These are phyloP conservation scores for Ectropis crepuscularia DNA, from an alignment of 2,888 invertebrate species.

Conservation along the genomic window DNA sequence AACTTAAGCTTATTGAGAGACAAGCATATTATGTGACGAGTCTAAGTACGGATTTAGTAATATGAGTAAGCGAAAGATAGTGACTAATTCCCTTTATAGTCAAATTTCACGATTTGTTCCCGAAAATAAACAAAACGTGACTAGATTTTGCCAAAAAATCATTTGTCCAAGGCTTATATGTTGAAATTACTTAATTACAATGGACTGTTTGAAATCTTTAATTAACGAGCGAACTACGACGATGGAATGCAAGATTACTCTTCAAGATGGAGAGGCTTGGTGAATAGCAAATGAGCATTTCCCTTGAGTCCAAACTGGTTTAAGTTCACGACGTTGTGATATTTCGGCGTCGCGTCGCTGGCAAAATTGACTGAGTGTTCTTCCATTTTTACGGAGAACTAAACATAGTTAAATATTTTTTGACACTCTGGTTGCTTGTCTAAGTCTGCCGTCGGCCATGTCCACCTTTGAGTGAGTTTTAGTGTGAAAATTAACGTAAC, in stretches of 20 bases:
- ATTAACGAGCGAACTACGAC: conserved; percentile 50
- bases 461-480: too few species aligned
- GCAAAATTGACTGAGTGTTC: conserved; percentile 8
- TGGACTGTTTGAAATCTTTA: conserved; percentile 49
- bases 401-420: too few species aligned
- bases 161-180: conserved; percentile 37
- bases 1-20: too few species aligned
- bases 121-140: background rate
- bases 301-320: conserved; percentile 20
- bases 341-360: conserved; percentile 28
- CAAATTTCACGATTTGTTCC: background rate
- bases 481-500: too few species aligned
- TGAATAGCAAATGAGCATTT: conserved; percentile 26
- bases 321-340: conserved; percentile 30
- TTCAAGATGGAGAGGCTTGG: conserved; percentile 36
- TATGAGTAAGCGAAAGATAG: too few species aligned
- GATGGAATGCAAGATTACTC: conserved; percentile 49
- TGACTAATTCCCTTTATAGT: too few species aligned
- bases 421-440: too few species aligned
- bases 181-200: conserved; percentile 47
- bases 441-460: too few species aligned
- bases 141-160: conserved; percentile 15
- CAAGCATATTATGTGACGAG: too few species aligned
- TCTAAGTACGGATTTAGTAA: too few species aligned
- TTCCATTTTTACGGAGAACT: background rate